Conservation (phyloP, 2,113 vertebrate species). For the Vulpes ferrilata region DNA sequence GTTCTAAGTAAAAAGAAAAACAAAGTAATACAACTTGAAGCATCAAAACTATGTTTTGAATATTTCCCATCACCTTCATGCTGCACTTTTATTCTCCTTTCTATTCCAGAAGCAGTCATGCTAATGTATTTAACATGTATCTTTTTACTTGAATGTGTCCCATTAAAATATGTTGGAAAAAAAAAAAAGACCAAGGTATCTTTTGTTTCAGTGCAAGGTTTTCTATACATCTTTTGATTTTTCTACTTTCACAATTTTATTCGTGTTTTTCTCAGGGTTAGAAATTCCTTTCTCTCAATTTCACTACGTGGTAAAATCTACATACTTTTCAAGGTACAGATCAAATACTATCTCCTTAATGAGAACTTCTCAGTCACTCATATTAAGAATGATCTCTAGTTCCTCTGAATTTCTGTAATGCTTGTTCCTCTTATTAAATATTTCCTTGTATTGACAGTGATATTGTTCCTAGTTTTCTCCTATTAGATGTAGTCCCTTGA, state of each 20-base stretch:
- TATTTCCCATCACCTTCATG: not conserved
- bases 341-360: not conserved
- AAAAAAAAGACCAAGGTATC: not conserved
- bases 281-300: not conserved
- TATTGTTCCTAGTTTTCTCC: not conserved
- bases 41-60: not conserved
- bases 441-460: not conserved
- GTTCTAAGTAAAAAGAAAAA: not conserved
- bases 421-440: not conserved
- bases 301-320: not conserved
- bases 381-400: not conserved
- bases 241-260: not conserved
- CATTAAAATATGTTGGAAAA: not conserved
- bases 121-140: not conserved
- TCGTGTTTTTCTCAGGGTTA: not conserved
- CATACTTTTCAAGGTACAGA: not conserved
- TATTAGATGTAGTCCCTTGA: not conserved
- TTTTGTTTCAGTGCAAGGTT: not conserved
- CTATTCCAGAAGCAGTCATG: not conserved
- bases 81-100: not conserved
- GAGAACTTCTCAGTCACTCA: not conserved
- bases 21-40: not conserved
- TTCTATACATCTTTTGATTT: not conserved
- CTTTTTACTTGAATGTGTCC: not conserved
- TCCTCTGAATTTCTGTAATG: not conserved